Evolutionary conservation across 2,113 vertebrate species (phyloP).

Genomic region (Rana temporaria): DNA sequence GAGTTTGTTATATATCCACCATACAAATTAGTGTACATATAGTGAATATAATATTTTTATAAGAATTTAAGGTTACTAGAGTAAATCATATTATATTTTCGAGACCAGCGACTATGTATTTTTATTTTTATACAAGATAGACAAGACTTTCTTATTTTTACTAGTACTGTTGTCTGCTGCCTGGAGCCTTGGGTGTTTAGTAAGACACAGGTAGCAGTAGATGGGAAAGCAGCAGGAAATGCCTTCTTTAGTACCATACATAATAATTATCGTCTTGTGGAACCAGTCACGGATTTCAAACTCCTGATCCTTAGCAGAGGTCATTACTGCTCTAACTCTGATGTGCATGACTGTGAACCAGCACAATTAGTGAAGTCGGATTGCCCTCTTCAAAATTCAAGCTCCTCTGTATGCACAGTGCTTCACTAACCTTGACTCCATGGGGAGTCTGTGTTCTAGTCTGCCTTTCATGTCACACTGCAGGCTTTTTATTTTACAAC

Average conservation of each 20-base stretch:
- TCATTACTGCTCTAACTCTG: slow-evolving; percentile 57
- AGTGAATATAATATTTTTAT: no score
- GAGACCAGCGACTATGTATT: neutral
- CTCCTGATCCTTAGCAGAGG: slow-evolving; percentile 56
- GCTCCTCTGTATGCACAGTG: slow-evolving; percentile 55
- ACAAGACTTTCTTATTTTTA: slow-evolving; percentile 32
- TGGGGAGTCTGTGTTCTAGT: slow-evolving; percentile 56
- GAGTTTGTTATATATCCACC: no score
- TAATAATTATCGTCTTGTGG: slow-evolving; percentile 58
- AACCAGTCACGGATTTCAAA: slow-evolving; percentile 57
- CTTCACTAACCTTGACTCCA: slow-evolving; percentile 56
- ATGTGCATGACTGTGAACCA: slow-evolving; percentile 56
- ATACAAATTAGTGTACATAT: no score
- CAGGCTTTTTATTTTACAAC: slow-evolving; percentile 55
- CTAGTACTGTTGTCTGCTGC: slow-evolving; percentile 49
- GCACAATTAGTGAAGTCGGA: slow-evolving; percentile 57
- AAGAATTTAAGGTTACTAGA: no score
- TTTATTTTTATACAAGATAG: slow-evolving; percentile 36
- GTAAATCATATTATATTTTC: neutral
- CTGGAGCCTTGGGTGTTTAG: slow-evolving; percentile 56
- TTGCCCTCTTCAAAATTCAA: slow-evolving; percentile 58
- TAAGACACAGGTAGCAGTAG: slow-evolving; percentile 56
- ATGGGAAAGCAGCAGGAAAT: slow-evolving; percentile 57
- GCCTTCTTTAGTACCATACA: slow-evolving; percentile 54
- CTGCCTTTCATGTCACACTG: slow-evolving; percentile 56